Evolutionary conservation across 2,113 vertebrate species (phyloP).

Genomic region (Oryzias celebensis): DNA sequence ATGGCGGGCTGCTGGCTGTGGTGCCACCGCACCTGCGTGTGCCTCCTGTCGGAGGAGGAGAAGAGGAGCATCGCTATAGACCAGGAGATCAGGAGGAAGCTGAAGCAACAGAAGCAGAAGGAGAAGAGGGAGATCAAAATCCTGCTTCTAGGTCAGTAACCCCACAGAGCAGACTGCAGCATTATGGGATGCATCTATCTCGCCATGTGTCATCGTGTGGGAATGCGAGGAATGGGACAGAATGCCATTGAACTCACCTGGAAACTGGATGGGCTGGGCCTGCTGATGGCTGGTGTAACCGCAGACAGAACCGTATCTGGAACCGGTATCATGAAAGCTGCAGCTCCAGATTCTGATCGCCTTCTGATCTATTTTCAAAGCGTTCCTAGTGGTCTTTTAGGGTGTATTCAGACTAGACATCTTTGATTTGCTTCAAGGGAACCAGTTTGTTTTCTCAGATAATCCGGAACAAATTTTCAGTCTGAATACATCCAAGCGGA

Average conservation of each 20-base stretch:
- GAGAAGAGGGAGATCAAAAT: slow-evolving; percentile 84
- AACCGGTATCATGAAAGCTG: too few species aligned
- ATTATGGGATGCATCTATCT: too few species aligned
- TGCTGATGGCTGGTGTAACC: neutral
- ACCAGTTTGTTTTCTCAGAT: too few species aligned
- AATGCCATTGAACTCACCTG: slow-evolving; percentile 18
- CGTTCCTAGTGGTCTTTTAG: too few species aligned
- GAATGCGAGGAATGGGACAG: slow-evolving; percentile 35
- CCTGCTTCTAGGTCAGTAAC: slow-evolving; percentile 83
- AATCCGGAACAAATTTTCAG: too few species aligned
- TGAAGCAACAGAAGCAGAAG: slow-evolving; percentile 80
- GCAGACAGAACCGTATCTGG: too few species aligned
- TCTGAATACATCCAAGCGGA: too few species aligned
- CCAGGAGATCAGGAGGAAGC: slow-evolving; percentile 81
- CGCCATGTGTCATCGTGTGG: slow-evolving; percentile 44
- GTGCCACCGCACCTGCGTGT: slow-evolving; percentile 72
- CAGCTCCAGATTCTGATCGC: too few species aligned
- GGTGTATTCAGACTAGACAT: too few species aligned
- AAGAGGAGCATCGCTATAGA: slow-evolving; percentile 73
- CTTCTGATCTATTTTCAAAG: too few species aligned
- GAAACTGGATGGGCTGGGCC: slow-evolving; percentile 6
- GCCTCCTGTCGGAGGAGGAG: slow-evolving; percentile 83
- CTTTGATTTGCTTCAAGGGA: too few species aligned
- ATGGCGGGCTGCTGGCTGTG: slow-evolving; percentile 71
- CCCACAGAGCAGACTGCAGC: neutral